Percentiles rank a stretch among this genome's conserved stretches.
Conservation (phyloP, 2,888 invertebrate species). For the Tinea semifulvella region DNA sequence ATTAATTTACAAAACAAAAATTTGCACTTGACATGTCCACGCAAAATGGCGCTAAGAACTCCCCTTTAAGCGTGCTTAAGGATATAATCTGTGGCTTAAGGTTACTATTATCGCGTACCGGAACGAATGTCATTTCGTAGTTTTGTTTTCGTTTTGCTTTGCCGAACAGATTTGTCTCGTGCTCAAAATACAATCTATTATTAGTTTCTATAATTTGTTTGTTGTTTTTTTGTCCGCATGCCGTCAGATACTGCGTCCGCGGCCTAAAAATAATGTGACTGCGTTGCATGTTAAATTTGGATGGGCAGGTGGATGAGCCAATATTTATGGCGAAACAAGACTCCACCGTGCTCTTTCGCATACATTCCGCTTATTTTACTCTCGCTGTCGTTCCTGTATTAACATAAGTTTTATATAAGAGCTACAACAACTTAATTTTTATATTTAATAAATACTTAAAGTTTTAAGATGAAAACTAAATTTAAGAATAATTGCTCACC, state of each 20-base stretch:
- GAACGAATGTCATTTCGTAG: too few relatives aligned
- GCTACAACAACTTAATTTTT: constrained; percentile 13
- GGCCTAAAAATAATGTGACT: constrained; percentile 57
- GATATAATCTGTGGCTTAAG: too few relatives aligned
- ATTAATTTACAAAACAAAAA: too few relatives aligned
- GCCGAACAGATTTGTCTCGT: too few relatives aligned
- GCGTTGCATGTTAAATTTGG: constrained; percentile 47
- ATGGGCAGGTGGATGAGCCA: constrained; percentile 34
- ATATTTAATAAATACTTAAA: not conserved
- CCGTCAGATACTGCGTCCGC: constrained; percentile 28
- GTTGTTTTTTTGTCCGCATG: not conserved
- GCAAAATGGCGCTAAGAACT: too few relatives aligned
- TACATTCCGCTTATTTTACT: constrained; percentile 38
- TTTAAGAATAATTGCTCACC: constrained; percentile 39
- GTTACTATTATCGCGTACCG: too few relatives aligned
- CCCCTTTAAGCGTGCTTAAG: too few relatives aligned
- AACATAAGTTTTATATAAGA: not conserved
- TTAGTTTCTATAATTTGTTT: not conserved
- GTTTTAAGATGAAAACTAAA: constrained; percentile 49
- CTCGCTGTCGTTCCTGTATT: constrained; percentile 19
- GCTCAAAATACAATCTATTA: constrained; percentile 1
- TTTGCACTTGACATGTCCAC: too few relatives aligned
- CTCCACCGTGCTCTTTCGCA: constrained; percentile 17
- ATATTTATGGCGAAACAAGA: constrained; percentile 22
- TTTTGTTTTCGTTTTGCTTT: too few relatives aligned